A percentile compares a stretch with the other conserved stretches of the same genome.
Evolutionary conservation across 2,113 vertebrate genomes (phyloP).

Genomic region (Saccopteryx leptura): DNA sequence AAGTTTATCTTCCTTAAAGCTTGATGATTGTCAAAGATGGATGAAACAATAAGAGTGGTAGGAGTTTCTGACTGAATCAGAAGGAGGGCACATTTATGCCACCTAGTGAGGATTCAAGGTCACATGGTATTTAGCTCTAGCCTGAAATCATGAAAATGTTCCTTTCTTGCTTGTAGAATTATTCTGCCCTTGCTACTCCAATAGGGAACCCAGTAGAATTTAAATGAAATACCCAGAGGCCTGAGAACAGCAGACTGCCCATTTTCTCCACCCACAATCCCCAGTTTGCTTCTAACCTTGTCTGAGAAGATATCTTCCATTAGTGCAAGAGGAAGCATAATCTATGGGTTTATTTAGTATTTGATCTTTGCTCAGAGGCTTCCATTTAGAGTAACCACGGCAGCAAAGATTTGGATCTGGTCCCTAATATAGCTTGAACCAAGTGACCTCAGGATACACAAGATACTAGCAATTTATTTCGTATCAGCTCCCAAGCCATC

Average conservation of each 20-base stretch:
- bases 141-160: slow-evolving; percentile 4
- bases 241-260: not conserved
- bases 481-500: slow-evolving; percentile 79
- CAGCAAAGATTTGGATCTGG: slow-evolving; percentile 80
- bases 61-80: not conserved
- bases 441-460: slow-evolving; percentile 62
- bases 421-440: slow-evolving; percentile 76
- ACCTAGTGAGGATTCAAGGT: not conserved
- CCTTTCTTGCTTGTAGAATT: slow-evolving; percentile 35
- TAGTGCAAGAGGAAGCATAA: slow-evolving; percentile 69
- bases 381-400: slow-evolving; percentile 71
- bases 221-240: slow-evolving; percentile 32
- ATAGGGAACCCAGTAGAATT: not conserved
- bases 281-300: slow-evolving; percentile 51
- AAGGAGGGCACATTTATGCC: not conserved
- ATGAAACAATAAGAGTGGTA: not conserved
- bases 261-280: not conserved
- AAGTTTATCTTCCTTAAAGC: slow-evolving; percentile 43
- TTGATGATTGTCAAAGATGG: not conserved
- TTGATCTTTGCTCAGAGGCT: slow-evolving; percentile 73
- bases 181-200: not conserved
- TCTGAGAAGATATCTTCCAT: slow-evolving; percentile 72
- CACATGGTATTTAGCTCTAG: not conserved
- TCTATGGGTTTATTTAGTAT: slow-evolving; percentile 75
- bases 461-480: slow-evolving; percentile 83